Evolutionary conservation across 2,797 vertebrate species (phyloP).

Genomic region (Staurois parvus): DNA sequence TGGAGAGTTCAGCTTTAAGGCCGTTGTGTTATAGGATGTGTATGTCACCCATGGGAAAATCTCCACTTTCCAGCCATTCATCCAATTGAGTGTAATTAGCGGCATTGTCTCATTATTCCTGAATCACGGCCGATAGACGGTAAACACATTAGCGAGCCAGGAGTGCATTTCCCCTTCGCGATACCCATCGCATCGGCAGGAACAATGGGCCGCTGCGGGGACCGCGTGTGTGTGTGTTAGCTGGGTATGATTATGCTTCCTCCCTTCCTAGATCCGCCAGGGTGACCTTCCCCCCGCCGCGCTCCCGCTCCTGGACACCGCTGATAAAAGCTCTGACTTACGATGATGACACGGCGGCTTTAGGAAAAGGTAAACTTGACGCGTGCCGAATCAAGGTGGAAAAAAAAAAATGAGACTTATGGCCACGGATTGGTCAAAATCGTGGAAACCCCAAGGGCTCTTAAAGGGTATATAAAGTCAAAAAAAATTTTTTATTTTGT

Average conservation of each 20-base stretch:
- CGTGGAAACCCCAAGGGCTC: too few species aligned
- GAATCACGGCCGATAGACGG: slow-evolving; percentile 14
- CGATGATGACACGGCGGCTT: too few species aligned
- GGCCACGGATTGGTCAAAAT: too few species aligned
- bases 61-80: neutral
- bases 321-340: neutral
- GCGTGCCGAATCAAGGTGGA: too few species aligned
- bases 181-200: neutral
- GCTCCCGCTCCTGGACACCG: neutral
- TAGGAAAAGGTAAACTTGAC: too few species aligned
- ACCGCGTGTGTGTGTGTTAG: neutral
- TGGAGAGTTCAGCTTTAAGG: neutral
- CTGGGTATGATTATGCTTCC: slow-evolving; percentile 15
- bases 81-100: slow-evolving; percentile 26
- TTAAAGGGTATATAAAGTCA: too few species aligned
- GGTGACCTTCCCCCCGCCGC: neutral
- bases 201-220: neutral
- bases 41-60: slow-evolving; percentile 29
- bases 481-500: too few species aligned
- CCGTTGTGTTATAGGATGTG: neutral
- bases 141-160: slow-evolving; percentile 28
- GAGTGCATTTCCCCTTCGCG: slow-evolving; percentile 4
- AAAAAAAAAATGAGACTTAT: too few species aligned
- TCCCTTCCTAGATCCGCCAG: neutral
- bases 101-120: slow-evolving; percentile 27